Evolutionary conservation across 2,797 vertebrate species (phyloP), one percentile per base, ranked within the genome.

Genomic region (Gallinago stenura): DNA sequence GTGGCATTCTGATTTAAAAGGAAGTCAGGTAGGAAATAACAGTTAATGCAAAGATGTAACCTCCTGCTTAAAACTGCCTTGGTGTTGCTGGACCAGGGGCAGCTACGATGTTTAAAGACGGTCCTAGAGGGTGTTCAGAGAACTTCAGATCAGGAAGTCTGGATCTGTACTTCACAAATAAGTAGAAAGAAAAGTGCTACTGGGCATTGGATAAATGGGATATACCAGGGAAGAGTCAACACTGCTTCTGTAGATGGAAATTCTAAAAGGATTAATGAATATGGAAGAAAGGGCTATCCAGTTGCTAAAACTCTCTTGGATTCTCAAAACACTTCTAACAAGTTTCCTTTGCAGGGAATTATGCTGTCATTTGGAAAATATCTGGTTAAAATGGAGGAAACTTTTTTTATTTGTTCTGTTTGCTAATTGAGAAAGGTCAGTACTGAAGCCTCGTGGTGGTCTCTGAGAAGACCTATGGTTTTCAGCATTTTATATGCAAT

Each of bases 1-100:
- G 19, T 68, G 48, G 20, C 39, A 21, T 91, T 87, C 71, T 80
- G 14, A 31, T 87, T 84, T 72, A 61, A 46, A 51, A 30, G 68
- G 60, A 91, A 73, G 33, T 64, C 64, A 71, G 33, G 9, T 77
- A 41, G 60, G 60, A 79, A 95, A 70, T 35, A 79, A 16, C 28
- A 31, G 7, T 62, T 87, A 70, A 30, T 12, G 26, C 58, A 70
- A 37, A 82, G 37, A 31, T 79, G 9, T 79, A 82, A 46, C 11
- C 20, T 79, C 21, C n/a, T 69, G 26, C 43, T 83, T 83, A 28
- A 79, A 94, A 66, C 22, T 10, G 10, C 39, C 0, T 33, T 6
- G 2, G 2, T 81, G 15, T 51, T 1, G 0, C 22, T 82, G 57
- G 33, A 87, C 71, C 3, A 0, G 2, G 68, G 57, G 30, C 41